Percentiles rank a stretch among this genome's conserved stretches.
These are phyloP conservation scores for Orchesellides sinensis DNA, from an alignment of 2,888 invertebrate genomes.

Conservation along the genomic window DNA sequence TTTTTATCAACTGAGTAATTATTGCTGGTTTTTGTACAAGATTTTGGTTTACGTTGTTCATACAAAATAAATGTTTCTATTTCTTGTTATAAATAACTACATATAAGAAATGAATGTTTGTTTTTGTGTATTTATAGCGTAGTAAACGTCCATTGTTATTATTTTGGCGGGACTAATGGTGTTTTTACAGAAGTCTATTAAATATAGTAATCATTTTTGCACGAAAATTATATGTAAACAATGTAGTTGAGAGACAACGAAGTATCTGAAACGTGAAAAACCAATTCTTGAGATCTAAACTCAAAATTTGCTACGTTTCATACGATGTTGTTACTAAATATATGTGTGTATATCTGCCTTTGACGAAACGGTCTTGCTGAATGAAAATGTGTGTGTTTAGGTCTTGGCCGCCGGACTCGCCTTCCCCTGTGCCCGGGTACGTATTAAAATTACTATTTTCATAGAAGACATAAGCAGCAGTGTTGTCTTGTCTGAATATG, in stretches of 20 bases:
- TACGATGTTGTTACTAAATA: slow-evolving; percentile 1
- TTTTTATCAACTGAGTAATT: neutral
- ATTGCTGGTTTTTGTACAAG: too few relatives aligned
- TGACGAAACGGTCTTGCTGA: neutral
- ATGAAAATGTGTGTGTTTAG: slow-evolving; percentile 51
- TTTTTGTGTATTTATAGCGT: too few relatives aligned
- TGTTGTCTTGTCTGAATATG: slow-evolving; percentile 47
- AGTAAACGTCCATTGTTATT: too few relatives aligned
- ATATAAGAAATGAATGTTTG: too few relatives aligned
- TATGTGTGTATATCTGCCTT: neutral
- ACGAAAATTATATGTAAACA: too few relatives aligned
- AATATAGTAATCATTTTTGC: too few relatives aligned
- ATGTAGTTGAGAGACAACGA: too few relatives aligned
- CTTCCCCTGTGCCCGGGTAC: slow-evolving; percentile 74
- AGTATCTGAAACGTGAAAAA: neutral
- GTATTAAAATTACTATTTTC: slow-evolving; percentile 48
- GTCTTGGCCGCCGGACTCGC: slow-evolving; percentile 75
- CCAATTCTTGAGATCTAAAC: too few relatives aligned
- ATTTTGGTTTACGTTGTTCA: neutral
- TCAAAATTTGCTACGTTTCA: neutral
- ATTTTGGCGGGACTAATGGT: too few relatives aligned
- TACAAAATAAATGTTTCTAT: neutral
- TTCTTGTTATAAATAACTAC: too few relatives aligned
- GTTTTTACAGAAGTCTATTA: too few relatives aligned
- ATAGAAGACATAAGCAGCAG: slow-evolving; percentile 25